Percentiles rank a stretch among this genome's conserved stretches.
Conservation (phyloP, 2,797 vertebrate species). For the Staurois parvus region DNA sequence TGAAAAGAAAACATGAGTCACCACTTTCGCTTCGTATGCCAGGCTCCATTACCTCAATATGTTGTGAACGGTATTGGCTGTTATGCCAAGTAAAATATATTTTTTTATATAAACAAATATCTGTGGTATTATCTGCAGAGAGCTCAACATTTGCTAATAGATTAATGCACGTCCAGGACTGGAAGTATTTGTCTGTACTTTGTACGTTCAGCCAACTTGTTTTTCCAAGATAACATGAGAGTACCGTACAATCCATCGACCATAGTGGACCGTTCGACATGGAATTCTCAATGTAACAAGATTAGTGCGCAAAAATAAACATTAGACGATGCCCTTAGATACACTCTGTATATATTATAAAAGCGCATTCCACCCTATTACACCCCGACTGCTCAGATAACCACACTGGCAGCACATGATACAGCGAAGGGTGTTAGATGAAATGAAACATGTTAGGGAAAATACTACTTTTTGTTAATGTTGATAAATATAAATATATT, state of each 20-base stretch:
- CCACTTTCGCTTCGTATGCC: background rate
- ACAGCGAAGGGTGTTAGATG: no score
- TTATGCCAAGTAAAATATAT: background rate
- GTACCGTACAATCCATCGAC: background rate
- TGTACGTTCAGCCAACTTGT: background rate
- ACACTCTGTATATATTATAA: background rate
- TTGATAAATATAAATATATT: no score
- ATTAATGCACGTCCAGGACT: background rate
- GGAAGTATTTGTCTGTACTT: background rate
- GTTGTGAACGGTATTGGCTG: constrained; percentile 5
- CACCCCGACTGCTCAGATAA: background rate
- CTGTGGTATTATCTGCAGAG: background rate
- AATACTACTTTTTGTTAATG: no score
- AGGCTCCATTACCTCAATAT: constrained; percentile 15
- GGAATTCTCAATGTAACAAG: background rate
- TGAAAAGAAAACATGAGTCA: constrained; percentile 35
- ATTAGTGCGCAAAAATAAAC: background rate
- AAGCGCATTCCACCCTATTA: background rate
- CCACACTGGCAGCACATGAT: no score
- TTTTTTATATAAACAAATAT: constrained; percentile 14
- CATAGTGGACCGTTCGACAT: background rate
- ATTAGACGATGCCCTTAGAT: background rate
- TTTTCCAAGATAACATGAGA: background rate
- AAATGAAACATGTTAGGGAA: no score
- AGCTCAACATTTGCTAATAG: background rate